Evolutionary conservation across 1,140 invertebrate genomes (phyloP).

Genomic region (Leptonema lineaticorne): DNA sequence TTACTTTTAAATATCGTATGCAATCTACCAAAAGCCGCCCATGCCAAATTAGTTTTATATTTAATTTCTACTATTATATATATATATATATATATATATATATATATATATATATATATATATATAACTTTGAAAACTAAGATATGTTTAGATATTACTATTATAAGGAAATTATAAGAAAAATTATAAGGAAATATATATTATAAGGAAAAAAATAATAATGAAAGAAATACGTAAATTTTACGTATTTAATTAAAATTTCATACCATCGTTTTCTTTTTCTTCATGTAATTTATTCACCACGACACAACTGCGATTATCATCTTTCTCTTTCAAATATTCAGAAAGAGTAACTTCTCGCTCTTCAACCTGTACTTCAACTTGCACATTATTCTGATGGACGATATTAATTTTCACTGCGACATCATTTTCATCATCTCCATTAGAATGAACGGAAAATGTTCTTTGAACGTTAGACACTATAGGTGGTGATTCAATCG

Average conservation of each 20-base stretch:
- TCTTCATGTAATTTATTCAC: not conserved
- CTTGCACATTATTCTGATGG: conserved; percentile 54
- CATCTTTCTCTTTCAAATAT: conserved; percentile 35
- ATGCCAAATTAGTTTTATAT: too few relatives aligned
- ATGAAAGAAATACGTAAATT: not conserved
- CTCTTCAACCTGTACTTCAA: conserved; percentile 55
- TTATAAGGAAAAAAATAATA: not conserved
- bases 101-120: too few relatives aligned
- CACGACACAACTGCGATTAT: not conserved
- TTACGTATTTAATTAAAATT: not conserved
- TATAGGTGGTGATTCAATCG: conserved; percentile 40
- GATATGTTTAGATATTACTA: too few relatives aligned
- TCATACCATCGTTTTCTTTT: not conserved
- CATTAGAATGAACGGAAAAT: conserved; percentile 45
- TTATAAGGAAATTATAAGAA: too few relatives aligned
- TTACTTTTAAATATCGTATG: too few relatives aligned
- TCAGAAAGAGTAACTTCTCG: conserved; percentile 43
- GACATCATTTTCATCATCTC: conserved; percentile 45
- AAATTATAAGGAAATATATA: not conserved
- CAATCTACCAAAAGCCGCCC: too few relatives aligned
- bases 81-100: too few relatives aligned
- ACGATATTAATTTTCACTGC: conserved; percentile 56
- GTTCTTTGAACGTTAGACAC: conserved; percentile 49
- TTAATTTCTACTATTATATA: too few relatives aligned
- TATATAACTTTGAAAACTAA: too few relatives aligned